Base-by-base conservation (phyloP, 2,113 vertebrate genomes). In the Rhinopomastus cyanomelas region DNA sequence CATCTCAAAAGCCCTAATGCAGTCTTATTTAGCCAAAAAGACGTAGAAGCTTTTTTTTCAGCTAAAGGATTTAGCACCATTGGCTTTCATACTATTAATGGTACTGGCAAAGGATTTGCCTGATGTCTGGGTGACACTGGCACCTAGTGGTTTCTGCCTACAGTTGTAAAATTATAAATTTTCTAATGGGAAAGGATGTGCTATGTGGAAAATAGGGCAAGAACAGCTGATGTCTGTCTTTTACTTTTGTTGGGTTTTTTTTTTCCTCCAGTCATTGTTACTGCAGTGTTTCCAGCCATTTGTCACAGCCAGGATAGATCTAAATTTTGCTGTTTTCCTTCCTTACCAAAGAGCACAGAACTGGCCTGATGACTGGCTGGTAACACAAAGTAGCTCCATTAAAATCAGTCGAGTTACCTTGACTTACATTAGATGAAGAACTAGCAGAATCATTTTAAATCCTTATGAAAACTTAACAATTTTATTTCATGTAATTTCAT, bases 121-220 rank as follows among this genome's bases (percentile, higher is more conserved):
- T 39, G 61, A 60, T 62, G 53, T 44, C 88, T 97, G 91, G 89
- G 56, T 96, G 91, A 96, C 49, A 27, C 88, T 97, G 97, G 49
- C 97, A 96, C 72, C 98, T 96, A 92, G 97, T 97, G 98, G 97
- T 29, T 34, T 3, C 6, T 57, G 5, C 4, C 10, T 68, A 44
- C 53, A 71, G 75, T 59, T 81, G 60, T 34, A 65, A 87, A 69
- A 11, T 18, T 69, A 21, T 14, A 79, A 42, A 55, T 82, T 77
- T 85, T 53, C 29, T 55, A 32, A 55, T 0, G 0, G 34, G 37
- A 85, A 85, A 74, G 12, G 67, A 37, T 48, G 26, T 30, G 29
- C 6, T 26, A 26, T 21, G 5, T 57, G 29, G 53, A 60, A 86
- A 73, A 51, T 12, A 53, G 5, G 30, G 48, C 22, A n/a, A 66